Base-by-base conservation (phyloP, 2,797 vertebrate species). In the Pipistrellus kuhlii region DNA sequence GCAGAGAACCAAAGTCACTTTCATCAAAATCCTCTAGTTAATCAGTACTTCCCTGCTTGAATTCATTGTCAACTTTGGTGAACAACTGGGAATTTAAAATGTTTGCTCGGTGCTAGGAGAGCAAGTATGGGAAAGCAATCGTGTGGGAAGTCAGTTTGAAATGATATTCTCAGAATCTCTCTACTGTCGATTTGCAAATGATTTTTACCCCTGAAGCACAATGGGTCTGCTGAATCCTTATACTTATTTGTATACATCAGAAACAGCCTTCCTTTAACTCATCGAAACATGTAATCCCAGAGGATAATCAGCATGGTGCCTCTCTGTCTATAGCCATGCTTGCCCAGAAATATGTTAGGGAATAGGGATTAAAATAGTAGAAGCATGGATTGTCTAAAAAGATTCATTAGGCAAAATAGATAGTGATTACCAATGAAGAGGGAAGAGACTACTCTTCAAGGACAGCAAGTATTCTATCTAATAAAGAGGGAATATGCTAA, bases 81-180 rank as follows among this genome's bases (percentile, higher is more conserved):
- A 94, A 91, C 35, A 86, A 71, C 66, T 23, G 72, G 68, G 51
- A 71, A 82, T 80, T 90, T 62, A 41, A 85, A 95, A 81, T 41
- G 44, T 94, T 95, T 88, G 75, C 80, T 71, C 44, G 10, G 57
- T 81, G 72, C n/a, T 81, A 51, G 46, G 30, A 93, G 71, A 93
- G 86, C 51, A 72, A 30, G 2, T 14, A 78, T 18, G 2, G 46
- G 23, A 90, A 80, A 93, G 73, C 57, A 66, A 38, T 32, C n/a
- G 4, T 15, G 30, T 48, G 71, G 80, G 44, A 93, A 72, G 30
- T 55, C 89, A 13, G 25, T 18, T 72, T 68, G 76, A 77, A 66
- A 66, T 48, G 30, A 41, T 88, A 25, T 62, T 71, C n/a, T 87
- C 59, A 69, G 64, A 71, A 51, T 69, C 38, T 30, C 41, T 48